Evolutionary conservation across 2,888 invertebrate species (phyloP), one percentile per base, ranked within the genome.

Genomic region (Metallyticus violacea): DNA sequence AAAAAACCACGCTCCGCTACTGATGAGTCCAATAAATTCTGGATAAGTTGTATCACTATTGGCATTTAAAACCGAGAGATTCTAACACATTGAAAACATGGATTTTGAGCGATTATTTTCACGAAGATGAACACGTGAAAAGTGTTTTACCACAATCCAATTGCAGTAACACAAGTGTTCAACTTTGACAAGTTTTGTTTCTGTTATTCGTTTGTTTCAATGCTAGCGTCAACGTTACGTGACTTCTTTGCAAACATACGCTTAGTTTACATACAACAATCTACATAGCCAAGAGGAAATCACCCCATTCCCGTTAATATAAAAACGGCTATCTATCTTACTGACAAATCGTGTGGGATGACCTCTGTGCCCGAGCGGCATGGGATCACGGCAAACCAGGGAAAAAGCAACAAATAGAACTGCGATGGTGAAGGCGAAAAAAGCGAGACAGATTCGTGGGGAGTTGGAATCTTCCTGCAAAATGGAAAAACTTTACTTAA

Each of bases 401-500:
- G 40, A 9, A 62, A 62, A 62, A 15, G 40, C 40, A 62, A 62
- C 40, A 62, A 62, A 62, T 62, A 62, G 40, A 22, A 62, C 40
- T 62, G 40, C 40, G 40, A n/a, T n/a, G n/a, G n/a, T n/a, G n/a
- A n/a, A n/a, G n/a, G 40, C 40, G 40, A 62, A 22, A 62, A 62
- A 22, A 62, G 40, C 40, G 40, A 62, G 40, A 15, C 40, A 62
- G 40, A 62, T 40, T 40, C 40, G 15, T 62, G 40, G 40, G 40
- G 40, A 62, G 40, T 22, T 62, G 22, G 40, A 15, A 62, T 62
- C 40, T 62, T 81, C 87, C 62, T 62, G 80, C 85, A 86, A 86
- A 87, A 87, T 87, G 85, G 87, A 87, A 87, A 87, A 87, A 87
- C 87, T 87, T 87, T 87, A 77, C 86, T 81, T 82, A 86, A 86